Percentiles rank a stretch among this genome's conserved stretches.
These are phyloP conservation scores for Heliornis fulica DNA, from an alignment of 2,113 vertebrate genomes.

Conservation along the genomic window DNA sequence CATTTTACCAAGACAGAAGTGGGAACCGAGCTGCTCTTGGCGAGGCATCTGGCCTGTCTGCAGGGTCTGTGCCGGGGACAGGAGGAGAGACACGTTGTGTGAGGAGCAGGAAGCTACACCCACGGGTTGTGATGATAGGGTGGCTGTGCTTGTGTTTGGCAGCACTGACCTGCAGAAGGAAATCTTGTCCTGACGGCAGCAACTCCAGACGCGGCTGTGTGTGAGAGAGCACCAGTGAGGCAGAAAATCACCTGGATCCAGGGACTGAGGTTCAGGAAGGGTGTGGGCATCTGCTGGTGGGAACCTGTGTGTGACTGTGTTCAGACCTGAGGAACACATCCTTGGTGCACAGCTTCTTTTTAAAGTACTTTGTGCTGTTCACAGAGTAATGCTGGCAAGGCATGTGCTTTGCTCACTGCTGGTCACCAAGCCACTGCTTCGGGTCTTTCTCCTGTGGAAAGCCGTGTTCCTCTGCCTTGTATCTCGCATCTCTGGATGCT, in stretches of 20 bases:
- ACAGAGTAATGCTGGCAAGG: not conserved
- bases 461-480: accelerated
- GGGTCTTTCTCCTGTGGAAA: not conserved
- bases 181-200: not conserved
- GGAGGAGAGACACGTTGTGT: not conserved
- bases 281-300: not conserved
- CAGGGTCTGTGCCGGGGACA: not conserved
- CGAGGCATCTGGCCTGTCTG: not conserved
- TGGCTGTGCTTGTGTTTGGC: not conserved
- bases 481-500: not conserved
- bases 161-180: not conserved
- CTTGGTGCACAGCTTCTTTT: not conserved
- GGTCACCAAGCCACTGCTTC: not conserved
- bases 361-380: not conserved
- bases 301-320: not conserved
- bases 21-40: not conserved
- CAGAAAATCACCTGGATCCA: not conserved
- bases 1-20: not conserved
- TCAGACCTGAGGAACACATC: not conserved
- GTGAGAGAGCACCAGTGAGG: not conserved
- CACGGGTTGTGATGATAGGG: too few species aligned
- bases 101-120: not conserved
- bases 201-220: not conserved
- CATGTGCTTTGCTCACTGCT: not conserved
- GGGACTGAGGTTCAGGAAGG: not conserved